These are phyloP conservation scores for Edolisoma coerulescens DNA, from an alignment of 2,113 vertebrate species.

Conservation along the genomic window DNA sequence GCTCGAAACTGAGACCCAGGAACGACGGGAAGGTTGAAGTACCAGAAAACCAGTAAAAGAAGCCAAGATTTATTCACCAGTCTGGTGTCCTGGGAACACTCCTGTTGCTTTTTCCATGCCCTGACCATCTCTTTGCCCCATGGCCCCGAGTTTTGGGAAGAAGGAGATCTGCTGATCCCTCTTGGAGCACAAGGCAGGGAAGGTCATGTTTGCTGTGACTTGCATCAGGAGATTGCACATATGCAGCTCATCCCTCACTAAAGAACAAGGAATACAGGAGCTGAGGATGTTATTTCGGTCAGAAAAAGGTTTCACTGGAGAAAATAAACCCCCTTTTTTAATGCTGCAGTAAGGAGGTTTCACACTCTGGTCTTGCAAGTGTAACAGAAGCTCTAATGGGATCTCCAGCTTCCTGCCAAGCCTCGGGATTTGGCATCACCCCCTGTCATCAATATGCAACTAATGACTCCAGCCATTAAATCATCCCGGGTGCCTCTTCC, in stretches of 20 bases:
- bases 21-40: not conserved
- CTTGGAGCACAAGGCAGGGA: not conserved
- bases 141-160: not conserved
- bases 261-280: not conserved
- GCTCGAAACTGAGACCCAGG: not conserved
- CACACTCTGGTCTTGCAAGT: not conserved
- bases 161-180: not conserved
- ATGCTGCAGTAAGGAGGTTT: not conserved
- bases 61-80: not conserved
- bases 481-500: not conserved
- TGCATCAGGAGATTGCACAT: not conserved
- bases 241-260: not conserved
- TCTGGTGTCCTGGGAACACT: not conserved
- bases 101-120: not conserved
- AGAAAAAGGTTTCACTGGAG: not conserved
- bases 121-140: not conserved
- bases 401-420: not conserved
- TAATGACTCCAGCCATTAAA: conserved; percentile 5
- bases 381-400: not conserved
- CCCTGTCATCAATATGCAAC: not conserved
- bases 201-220: not conserved
- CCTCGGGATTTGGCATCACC: not conserved
- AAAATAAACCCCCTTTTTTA: not conserved
- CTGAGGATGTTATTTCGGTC: not conserved
- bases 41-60: not conserved